Conservation (phyloP, 2,797 vertebrate species). For the Discoglossus pictus region DNA sequence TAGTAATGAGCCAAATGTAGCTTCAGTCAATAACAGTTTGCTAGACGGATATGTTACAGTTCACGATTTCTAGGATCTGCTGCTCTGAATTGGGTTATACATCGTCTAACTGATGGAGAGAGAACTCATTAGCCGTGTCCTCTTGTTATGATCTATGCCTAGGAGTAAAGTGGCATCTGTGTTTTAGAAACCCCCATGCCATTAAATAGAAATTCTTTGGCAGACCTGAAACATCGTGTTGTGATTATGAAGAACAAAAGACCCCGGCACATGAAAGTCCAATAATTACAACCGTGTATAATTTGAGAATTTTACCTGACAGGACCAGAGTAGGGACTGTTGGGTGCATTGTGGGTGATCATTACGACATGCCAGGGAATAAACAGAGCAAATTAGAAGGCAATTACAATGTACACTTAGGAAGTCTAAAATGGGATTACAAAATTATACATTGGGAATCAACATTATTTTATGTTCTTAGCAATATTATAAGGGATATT, state of each 20-base stretch:
- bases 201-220: conserved; percentile 27
- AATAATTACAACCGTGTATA: conserved; percentile 24
- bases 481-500: too few species aligned
- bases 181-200: conserved; percentile 13
- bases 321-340: not conserved
- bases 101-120: not conserved
- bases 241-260: conserved; percentile 28
- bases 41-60: conserved; percentile 40
- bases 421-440: too few species aligned
- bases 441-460: too few species aligned
- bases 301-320: conserved; percentile 14
- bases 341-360: too few species aligned
- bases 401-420: too few species aligned
- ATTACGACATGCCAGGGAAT: too few species aligned
- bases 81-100: conserved; percentile 8
- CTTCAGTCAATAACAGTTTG: conserved; percentile 45
- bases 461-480: too few species aligned
- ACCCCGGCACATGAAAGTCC: conserved; percentile 10
- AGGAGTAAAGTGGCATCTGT: conserved; percentile 19
- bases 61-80: conserved; percentile 17
- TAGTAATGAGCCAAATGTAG: conserved; percentile 52
- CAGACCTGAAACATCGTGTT: conserved; percentile 28
- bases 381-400: too few species aligned
- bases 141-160: conserved; percentile 3
- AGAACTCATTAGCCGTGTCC: conserved; percentile 15